Evolutionary conservation across 2,797 vertebrate genomes (phyloP).

Genomic region (Monodelphis domestica): DNA sequence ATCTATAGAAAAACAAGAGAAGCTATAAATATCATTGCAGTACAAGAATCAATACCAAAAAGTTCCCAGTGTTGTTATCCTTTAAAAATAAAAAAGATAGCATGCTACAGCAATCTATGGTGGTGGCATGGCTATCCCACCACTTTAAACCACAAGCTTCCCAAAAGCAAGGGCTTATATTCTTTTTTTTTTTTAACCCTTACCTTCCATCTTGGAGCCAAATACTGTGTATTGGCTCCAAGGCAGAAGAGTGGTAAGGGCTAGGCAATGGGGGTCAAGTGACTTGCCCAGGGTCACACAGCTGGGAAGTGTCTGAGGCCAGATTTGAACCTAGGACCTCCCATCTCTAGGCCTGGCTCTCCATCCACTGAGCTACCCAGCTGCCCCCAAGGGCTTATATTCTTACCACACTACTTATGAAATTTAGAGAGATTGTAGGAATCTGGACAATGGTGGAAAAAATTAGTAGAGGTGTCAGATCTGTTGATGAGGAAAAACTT

Average conservation of each 20-base stretch:
- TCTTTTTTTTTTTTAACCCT: too few relatives aligned
- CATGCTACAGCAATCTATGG: neutral
- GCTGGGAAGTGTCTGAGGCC: too few relatives aligned
- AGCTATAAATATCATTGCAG: conserved; percentile 37
- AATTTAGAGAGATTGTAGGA: neutral
- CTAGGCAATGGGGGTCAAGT: too few relatives aligned
- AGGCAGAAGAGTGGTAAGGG: too few relatives aligned
- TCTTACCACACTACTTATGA: neutral
- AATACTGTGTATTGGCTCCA: too few relatives aligned
- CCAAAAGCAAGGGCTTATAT: neutral
- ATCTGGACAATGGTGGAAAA: neutral
- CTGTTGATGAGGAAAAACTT: neutral
- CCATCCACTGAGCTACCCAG: too few relatives aligned
- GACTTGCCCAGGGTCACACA: too few relatives aligned
- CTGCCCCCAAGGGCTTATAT: neutral
- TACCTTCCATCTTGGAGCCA: too few relatives aligned
- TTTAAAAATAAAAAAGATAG: conserved; percentile 48
- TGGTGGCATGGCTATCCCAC: neutral
- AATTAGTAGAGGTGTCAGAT: neutral
- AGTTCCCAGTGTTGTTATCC: neutral
- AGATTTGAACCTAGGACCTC: too few relatives aligned
- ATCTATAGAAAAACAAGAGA: conserved; percentile 35
- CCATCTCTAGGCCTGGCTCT: too few relatives aligned
- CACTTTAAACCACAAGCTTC: neutral
- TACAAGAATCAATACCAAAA: neutral